Evolutionary conservation across 2,797 vertebrate species (phyloP).

Genomic region (Cossypha polioptera): DNA sequence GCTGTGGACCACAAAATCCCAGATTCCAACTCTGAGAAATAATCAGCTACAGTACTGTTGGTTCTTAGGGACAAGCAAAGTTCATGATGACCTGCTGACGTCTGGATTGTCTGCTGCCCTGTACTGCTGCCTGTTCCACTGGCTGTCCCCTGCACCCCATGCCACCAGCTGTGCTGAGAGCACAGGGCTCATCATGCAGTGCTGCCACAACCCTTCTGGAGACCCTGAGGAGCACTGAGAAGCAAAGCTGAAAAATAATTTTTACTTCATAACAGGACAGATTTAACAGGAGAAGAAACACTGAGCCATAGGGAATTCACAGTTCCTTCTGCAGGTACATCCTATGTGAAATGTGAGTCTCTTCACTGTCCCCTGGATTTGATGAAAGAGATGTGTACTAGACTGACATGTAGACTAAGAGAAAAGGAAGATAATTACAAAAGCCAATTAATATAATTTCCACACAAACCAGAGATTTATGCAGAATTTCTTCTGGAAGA

Average conservation of each 20-base stretch:
- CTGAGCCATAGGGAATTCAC: neutral
- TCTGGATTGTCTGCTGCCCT: neutral
- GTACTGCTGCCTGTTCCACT: neutral
- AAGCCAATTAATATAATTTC: neutral
- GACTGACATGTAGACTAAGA: neutral
- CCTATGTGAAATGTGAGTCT: neutral
- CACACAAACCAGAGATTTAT: neutral
- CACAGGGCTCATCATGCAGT: neutral
- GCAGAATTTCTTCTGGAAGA: neutral
- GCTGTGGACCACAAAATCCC: neutral
- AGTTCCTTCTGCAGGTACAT: neutral
- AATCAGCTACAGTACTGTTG: neutral
- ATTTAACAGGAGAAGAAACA: neutral
- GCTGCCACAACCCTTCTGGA: neutral
- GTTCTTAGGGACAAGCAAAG: neutral
- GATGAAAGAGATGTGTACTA: neutral
- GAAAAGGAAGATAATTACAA: neutral
- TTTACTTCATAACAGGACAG: neutral
- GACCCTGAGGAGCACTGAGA: rapidly evolving
- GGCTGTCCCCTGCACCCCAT: neutral
- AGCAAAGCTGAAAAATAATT: neutral
- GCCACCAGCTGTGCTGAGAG: neutral
- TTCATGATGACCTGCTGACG: neutral
- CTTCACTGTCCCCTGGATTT: neutral
- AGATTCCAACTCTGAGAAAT: neutral